A percentile compares a stretch with the other conserved stretches of the same genome.
Conservation (phyloP, 2,797 vertebrate genomes). For the Natrix natrix region DNA sequence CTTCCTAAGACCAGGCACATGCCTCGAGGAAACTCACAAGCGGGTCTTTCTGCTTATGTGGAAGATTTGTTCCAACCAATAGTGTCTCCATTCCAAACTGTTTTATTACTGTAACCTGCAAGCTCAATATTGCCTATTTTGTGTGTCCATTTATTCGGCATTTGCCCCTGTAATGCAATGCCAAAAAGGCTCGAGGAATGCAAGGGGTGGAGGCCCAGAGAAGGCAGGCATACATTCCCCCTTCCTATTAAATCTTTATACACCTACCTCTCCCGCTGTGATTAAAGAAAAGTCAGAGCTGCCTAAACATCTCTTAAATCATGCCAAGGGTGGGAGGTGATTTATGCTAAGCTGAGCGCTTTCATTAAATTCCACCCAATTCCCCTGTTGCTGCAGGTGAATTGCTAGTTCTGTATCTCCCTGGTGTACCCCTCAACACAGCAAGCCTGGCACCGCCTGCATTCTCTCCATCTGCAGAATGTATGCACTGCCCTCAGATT, state of each 20-base stretch:
- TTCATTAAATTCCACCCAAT: slow-evolving; percentile 7
- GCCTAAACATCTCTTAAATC: slow-evolving; percentile 1
- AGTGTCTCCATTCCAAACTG: neutral
- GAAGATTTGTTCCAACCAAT: neutral
- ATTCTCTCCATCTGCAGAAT: neutral
- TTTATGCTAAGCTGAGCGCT: neutral
- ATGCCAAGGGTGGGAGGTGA: neutral
- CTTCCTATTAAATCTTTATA: slow-evolving; percentile 14
- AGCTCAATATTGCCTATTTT: neutral
- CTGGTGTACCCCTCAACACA: neutral
- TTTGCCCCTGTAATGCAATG: neutral
- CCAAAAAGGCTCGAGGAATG: neutral
- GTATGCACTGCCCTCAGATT: neutral
- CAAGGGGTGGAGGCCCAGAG: neutral
- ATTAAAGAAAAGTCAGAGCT: neutral
- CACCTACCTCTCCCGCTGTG: neutral
- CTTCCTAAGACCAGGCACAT: neutral
- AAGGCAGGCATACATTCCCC: neutral
- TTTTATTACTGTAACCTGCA: neutral
- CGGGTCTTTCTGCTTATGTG: neutral
- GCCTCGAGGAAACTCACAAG: neutral
- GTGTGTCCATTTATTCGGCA: neutral
- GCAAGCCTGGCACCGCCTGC: neutral
- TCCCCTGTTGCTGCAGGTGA: neutral
- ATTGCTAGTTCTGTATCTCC: neutral